phyloP scores from a whole-genome alignment of 2,113 vertebrate genomes.

The Dicentrarchus labrax region DNA sequence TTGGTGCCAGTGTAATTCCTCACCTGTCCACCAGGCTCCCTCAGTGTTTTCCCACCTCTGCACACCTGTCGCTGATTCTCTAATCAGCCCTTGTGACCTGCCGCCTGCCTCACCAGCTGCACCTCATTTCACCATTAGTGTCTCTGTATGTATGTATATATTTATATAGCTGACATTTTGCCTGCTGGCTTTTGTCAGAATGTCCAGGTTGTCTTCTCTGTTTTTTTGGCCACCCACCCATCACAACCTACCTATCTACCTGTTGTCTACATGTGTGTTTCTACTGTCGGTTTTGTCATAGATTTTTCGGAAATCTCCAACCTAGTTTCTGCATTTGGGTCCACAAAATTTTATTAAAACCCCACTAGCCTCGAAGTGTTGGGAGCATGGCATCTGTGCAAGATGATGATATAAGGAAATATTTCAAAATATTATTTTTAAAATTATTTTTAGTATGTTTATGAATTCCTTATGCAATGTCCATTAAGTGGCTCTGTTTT shows the following conservation, averaged over 20 bases:
- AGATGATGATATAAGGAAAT: neutral
- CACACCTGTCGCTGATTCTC: slow-evolving; percentile 14
- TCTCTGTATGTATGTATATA: neutral
- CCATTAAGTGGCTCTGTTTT: neutral
- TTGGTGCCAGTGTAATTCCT: slow-evolving; percentile 3
- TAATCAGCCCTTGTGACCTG: slow-evolving; percentile 30
- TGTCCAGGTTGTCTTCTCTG: slow-evolving; percentile 5
- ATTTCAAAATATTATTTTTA: neutral
- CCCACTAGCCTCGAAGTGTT: neutral
- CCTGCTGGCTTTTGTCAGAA: slow-evolving; percentile 35
- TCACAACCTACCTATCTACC: slow-evolving; percentile 8
- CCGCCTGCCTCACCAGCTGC: slow-evolving; percentile 12
- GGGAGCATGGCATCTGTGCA: neutral
- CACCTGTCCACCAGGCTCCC: slow-evolving; percentile 25
- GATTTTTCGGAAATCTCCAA: neutral
- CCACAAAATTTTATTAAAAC: slow-evolving; percentile 10
- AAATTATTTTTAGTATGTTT: neutral
- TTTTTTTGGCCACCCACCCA: neutral
- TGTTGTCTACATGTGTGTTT: neutral
- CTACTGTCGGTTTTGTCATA: neutral
- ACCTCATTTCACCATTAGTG: slow-evolving; percentile 21
- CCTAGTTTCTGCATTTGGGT: slow-evolving; percentile 3
- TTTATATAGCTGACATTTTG: slow-evolving; percentile 18
- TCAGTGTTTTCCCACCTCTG: slow-evolving; percentile 1
- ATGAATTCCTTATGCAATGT: neutral